Evolutionary conservation across 2,797 vertebrate species (phyloP).

Genomic region (Limnodromus scolopaceus): DNA sequence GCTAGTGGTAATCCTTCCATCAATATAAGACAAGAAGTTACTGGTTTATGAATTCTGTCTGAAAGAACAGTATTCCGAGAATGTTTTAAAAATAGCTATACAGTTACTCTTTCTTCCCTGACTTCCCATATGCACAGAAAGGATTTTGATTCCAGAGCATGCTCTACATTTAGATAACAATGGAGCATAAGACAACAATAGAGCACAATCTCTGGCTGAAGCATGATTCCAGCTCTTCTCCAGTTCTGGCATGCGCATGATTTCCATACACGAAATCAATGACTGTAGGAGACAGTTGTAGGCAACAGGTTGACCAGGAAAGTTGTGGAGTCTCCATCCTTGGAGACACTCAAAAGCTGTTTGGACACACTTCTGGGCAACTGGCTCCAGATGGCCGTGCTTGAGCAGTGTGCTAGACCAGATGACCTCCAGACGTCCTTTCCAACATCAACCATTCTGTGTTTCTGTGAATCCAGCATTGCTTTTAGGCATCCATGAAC

Average conservation of each 20-base stretch:
- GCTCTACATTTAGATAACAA: constrained; percentile 59
- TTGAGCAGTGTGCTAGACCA: neutral
- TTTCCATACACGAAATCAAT: constrained; percentile 16
- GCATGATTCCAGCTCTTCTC: constrained; percentile 25
- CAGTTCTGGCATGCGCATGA: constrained; percentile 17
- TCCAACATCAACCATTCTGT: neutral
- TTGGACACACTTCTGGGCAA: neutral
- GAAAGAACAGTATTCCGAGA: constrained; percentile 31
- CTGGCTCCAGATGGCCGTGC: neutral
- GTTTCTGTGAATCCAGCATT: neutral
- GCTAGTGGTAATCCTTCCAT: constrained; percentile 28
- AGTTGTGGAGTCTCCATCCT: no score
- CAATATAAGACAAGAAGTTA: constrained; percentile 39
- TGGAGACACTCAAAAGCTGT: neutral
- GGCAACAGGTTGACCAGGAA: neutral
- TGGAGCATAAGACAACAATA: constrained; percentile 17
- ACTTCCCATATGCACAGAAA: constrained; percentile 39
- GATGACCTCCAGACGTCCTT: neutral
- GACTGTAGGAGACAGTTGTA: neutral
- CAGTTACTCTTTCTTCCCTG: neutral
- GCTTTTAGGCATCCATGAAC: neutral
- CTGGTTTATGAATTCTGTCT: constrained; percentile 49
- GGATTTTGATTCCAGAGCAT: constrained; percentile 45
- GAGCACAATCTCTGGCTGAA: constrained; percentile 15
- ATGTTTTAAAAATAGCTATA: constrained; percentile 15